Conservation (phyloP, 2,797 vertebrate species). For the Leuciscus waleckii region DNA sequence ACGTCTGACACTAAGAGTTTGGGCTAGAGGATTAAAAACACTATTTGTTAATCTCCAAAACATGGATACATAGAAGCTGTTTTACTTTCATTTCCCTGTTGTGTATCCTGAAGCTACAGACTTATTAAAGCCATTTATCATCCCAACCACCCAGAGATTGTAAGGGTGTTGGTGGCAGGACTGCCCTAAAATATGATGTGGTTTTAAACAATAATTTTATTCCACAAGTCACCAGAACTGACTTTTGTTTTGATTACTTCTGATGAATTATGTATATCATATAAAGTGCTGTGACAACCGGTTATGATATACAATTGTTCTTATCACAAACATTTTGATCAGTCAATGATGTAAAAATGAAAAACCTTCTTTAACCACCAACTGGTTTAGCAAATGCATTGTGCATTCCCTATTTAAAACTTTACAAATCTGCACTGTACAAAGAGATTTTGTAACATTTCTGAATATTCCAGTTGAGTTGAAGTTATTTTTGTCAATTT, state of each 20-base stretch:
- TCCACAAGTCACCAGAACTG: conserved; percentile 47
- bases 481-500: background rate
- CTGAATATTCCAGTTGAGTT: background rate
- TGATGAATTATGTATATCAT: conserved; percentile 26
- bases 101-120: conserved; percentile 70
- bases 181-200: conserved; percentile 49
- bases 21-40: conserved; percentile 69
- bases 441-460: background rate
- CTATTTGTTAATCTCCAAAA: conserved; percentile 64
- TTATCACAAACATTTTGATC: background rate
- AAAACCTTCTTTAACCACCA: background rate
- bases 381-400: background rate
- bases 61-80: conserved; percentile 66
- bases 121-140: conserved; percentile 77
- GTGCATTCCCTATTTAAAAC: background rate
- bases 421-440: background rate
- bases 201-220: conserved; percentile 52
- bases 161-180: conserved; percentile 58
- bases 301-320: background rate
- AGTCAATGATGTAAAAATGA: background rate
- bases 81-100: conserved; percentile 70
- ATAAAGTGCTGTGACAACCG: conserved; percentile 17
- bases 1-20: conserved; percentile 35
- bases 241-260: conserved; percentile 53
- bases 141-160: conserved; percentile 54